These are phyloP conservation scores for Trinorchestia longiramus DNA, from an alignment of 1,140 invertebrate genomes.

Conservation along the genomic window DNA sequence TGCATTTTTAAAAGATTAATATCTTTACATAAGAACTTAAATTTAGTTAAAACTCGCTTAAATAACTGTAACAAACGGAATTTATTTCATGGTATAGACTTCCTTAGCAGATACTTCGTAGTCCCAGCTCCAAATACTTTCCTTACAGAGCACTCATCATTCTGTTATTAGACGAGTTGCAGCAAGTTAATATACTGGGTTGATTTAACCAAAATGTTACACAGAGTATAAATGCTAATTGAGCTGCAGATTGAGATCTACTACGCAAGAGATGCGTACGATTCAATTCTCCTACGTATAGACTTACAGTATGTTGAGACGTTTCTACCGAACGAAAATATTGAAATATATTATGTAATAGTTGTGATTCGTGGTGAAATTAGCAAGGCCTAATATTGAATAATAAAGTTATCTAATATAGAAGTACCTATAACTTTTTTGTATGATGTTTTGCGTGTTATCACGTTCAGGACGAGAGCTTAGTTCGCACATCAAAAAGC, in stretches of 20 bases:
- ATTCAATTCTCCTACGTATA: background rate
- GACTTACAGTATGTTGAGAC: background rate
- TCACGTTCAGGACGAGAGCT: background rate
- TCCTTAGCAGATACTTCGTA: too few relatives aligned
- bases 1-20: too few relatives aligned
- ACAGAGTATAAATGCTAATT: background rate
- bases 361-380: background rate
- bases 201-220: background rate
- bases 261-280: background rate
- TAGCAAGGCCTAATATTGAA: background rate
- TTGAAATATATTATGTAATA: background rate
- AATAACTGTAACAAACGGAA: too few relatives aligned
- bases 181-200: background rate
- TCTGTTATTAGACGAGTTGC: background rate
- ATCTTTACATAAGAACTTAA: too few relatives aligned
- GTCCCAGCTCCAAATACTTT: too few relatives aligned
- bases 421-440: background rate
- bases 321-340: background rate
- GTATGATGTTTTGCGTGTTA: background rate
- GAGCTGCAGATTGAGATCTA: background rate
- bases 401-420: background rate
- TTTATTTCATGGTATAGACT: too few relatives aligned
- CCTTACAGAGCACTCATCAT: background rate
- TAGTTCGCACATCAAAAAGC: background rate
- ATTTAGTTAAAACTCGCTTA: too few relatives aligned